Conservation (phyloP, 2,888 invertebrate genomes). For the Lochmaea crataegi region DNA sequence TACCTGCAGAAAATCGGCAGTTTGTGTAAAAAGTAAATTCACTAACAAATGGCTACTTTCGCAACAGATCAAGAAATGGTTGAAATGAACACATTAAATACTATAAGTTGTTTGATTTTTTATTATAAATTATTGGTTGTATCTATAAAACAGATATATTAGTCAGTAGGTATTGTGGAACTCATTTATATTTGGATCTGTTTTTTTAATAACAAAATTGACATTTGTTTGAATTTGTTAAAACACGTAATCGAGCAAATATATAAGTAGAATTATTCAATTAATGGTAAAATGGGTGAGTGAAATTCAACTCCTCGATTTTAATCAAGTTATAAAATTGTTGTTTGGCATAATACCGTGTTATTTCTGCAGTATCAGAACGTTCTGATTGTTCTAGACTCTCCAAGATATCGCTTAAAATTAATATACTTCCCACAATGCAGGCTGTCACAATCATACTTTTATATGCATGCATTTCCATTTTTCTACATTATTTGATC, state of each 20-base stretch:
- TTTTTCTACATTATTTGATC: not conserved
- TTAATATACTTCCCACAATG: conserved; percentile 7
- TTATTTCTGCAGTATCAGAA: not conserved
- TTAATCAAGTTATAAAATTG: conserved; percentile 6
- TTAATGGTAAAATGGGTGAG: not conserved
- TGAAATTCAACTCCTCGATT: not conserved
- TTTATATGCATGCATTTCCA: not conserved
- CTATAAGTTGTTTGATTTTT: no score
- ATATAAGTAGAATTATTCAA: not conserved
- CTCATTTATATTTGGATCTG: no score
- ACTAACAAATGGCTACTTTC: no score
- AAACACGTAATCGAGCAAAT: not conserved
- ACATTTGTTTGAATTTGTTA: no score
- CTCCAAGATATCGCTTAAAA: not conserved
- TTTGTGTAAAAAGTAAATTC: no score
- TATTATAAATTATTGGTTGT: no score
- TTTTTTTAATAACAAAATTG: no score
- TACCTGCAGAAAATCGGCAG: no score
- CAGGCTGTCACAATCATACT: not conserved
- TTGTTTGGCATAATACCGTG: not conserved
- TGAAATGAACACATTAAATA: no score
- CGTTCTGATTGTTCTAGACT: not conserved
- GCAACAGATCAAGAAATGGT: no score
- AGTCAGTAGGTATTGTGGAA: no score
- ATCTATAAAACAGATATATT: no score